Base-by-base conservation (phyloP, 2,113 vertebrate genomes). In the Canis aureus region DNA sequence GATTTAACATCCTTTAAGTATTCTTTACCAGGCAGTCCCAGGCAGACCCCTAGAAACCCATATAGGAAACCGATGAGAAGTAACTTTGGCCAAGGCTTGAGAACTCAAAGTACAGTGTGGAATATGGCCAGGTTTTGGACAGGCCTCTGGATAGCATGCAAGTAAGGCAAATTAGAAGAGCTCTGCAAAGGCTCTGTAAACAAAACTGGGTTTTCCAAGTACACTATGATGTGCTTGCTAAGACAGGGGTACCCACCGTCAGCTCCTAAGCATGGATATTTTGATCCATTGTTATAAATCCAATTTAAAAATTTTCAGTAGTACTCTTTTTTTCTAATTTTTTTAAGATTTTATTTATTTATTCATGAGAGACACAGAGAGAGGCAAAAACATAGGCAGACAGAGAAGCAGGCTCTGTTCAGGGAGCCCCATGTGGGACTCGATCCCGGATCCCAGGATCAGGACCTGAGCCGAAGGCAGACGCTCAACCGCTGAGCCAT, bases 281-380 rank as follows among this genome's bases (percentile, higher is more conserved):
- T 53, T 62, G 11, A 62, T 95, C 35, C 43, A 0, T 23, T 96
- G 5, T 64, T 59, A 89, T 32, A 35, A 88, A 84, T 89, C 91
- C 82, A 92, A 64, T 11, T 88, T 85, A 53, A 93, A 93, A 95
- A 53, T 53, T 66, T n/a, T 25, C 73, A 64, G n/a, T 16, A 79
- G 62, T 55, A 49, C 49, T 73, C n/a, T 84, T 43, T 43, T 43
- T 43, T 43, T 43, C 43, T 43, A 43, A 7, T 7, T 43, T 43
- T 43, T 43, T 43, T 1, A 43, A 43, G 43, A 43, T 43, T 43
- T 43, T 43, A 7, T 43, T 43, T 43, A 43, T 43, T 43, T 43
- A 43, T 43, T 43, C 43, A 43, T 43, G 43, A 43, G 43, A 43
- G 43, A 43, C 43, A 43, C 43, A 43, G 43, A 43, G 43, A 43